These are phyloP conservation scores for Drosophila austrosaltans DNA, from an alignment of 2,888 invertebrate species.

Conservation along the genomic window DNA sequence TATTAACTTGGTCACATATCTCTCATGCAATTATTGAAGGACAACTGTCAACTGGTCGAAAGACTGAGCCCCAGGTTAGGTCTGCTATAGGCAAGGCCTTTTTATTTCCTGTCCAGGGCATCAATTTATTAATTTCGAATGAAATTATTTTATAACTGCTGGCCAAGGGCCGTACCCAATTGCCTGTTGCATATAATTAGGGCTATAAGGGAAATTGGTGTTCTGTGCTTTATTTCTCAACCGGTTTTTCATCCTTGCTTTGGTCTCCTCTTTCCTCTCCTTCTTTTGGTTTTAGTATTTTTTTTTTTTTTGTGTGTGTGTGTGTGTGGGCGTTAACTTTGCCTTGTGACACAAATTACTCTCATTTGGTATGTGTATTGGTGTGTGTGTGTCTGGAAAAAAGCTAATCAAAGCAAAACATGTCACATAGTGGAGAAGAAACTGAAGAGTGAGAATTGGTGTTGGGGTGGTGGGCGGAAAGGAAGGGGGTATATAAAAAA, in stretches of 20 bases:
- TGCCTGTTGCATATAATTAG: conserved; percentile 74
- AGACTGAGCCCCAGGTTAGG: conserved; percentile 4
- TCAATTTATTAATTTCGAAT: conserved; percentile 77
- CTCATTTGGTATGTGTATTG: conserved; percentile 28
- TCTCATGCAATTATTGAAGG: conserved; percentile 20
- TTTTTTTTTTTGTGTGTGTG: background rate
- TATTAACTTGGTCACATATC: conserved; percentile 7
- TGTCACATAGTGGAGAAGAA: conserved; percentile 65
- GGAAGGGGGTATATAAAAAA: conserved; percentile 47
- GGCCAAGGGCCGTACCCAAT: conserved; percentile 23
- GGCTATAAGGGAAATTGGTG: conserved; percentile 48
- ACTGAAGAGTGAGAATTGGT: conserved; percentile 34
- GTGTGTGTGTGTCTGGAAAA: conserved; percentile 23
- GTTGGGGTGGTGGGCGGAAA: conserved; percentile 18
- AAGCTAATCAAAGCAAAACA: conserved; percentile 77
- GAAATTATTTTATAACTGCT: conserved; percentile 72
- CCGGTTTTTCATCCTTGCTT: conserved; percentile 12
- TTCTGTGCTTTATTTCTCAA: conserved; percentile 38
- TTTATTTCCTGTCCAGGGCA: conserved; percentile 64
- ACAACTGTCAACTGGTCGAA: conserved; percentile 7
- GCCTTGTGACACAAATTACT: conserved; percentile 48
- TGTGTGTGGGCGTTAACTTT: conserved; percentile 45
- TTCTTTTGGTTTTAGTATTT: background rate
- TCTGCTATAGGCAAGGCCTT: conserved; percentile 26
- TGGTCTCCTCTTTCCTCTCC: background rate